These are phyloP conservation scores for Megathymus violae DNA, from an alignment of 1,140 invertebrate genomes.

Conservation along the genomic window DNA sequence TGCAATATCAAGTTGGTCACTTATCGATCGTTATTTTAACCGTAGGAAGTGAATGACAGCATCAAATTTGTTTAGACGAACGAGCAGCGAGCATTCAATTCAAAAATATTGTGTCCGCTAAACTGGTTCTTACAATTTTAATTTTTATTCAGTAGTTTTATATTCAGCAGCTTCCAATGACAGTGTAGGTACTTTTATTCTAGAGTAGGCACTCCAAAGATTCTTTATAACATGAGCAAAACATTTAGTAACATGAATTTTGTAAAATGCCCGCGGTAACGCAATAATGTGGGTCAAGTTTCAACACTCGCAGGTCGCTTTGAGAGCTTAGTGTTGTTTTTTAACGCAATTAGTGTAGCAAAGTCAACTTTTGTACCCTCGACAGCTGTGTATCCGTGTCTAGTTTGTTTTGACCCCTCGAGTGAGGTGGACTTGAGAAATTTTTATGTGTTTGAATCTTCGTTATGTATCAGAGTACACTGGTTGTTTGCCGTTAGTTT, in stretches of 20 bases:
- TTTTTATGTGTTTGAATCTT: conserved; percentile 16
- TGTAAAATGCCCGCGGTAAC: not conserved
- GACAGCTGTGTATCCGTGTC: conserved; percentile 14
- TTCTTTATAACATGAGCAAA: not conserved
- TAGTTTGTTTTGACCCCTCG: conserved; percentile 14
- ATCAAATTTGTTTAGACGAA: too few species aligned
- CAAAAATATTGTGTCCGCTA: too few species aligned
- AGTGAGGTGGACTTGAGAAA: not conserved
- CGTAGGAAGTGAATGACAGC: too few species aligned
- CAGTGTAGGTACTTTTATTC: too few species aligned
- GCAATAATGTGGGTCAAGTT: conserved; percentile 45
- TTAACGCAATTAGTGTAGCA: conserved; percentile 56
- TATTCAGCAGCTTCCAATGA: too few species aligned
- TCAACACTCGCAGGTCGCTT: conserved; percentile 36
- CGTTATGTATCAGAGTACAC: conserved; percentile 5
- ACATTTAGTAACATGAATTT: not conserved
- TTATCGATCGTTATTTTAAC: too few species aligned
- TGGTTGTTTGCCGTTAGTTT: conserved; percentile 19
- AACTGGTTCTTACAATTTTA: too few species aligned
- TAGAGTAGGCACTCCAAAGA: not conserved
- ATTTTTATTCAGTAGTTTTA: too few species aligned
- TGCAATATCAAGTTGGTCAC: too few species aligned
- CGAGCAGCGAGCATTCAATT: too few species aligned
- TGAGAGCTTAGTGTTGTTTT: conserved; percentile 50
- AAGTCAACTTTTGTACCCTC: conserved; percentile 37